phyloP scores from a whole-genome alignment of 2,113 vertebrate species.

The Galbula dea region DNA sequence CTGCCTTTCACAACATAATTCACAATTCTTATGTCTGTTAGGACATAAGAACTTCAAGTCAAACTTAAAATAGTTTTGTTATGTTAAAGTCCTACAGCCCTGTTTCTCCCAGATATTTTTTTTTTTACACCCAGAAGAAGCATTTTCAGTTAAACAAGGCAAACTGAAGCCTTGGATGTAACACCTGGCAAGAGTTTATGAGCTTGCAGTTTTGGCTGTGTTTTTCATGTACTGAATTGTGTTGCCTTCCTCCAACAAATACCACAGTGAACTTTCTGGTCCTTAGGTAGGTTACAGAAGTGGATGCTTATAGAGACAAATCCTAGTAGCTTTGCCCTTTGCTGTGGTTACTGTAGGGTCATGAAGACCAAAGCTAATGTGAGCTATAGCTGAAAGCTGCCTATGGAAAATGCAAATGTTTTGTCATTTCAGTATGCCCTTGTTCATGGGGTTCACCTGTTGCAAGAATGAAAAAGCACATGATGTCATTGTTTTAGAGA shows the following conservation, averaged over 20 bases:
- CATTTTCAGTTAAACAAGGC: neutral
- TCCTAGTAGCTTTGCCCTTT: neutral
- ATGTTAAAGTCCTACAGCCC: neutral
- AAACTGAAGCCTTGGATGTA: neutral
- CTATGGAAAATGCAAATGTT: neutral
- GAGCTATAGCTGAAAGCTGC: neutral
- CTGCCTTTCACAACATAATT: neutral
- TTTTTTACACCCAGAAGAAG: neutral
- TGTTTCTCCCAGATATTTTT: neutral
- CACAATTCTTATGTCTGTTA: neutral
- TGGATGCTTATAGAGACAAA: neutral
- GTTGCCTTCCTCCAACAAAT: neutral
- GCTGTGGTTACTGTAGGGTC: neutral
- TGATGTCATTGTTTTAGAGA: fast-evolving
- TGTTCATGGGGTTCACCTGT: neutral
- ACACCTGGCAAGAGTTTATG: fast-evolving
- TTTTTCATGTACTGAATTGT: neutral
- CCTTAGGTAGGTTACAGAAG: neutral
- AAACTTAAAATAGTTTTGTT: neutral
- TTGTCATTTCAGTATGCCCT: neutral
- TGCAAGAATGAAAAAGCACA: neutral
- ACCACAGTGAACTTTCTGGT: neutral
- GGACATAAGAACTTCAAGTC: neutral
- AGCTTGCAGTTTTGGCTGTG: neutral
- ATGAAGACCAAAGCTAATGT: neutral